Evolutionary conservation across 2,113 vertebrate genomes (phyloP), one percentile per base, ranked within the genome.

Genomic region (Varanus salvator): DNA sequence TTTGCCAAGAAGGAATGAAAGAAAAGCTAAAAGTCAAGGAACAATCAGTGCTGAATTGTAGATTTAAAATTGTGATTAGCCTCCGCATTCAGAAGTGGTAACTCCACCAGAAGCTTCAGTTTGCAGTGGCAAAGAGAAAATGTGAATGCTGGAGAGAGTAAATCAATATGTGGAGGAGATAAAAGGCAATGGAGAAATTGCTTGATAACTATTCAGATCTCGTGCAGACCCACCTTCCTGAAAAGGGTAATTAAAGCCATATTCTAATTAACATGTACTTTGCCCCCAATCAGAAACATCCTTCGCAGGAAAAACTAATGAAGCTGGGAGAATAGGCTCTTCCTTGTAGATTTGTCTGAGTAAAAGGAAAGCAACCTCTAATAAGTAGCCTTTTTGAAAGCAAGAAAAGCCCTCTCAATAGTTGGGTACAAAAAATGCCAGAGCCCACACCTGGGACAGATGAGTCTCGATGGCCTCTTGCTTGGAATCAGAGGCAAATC

Each of bases 181-280:
- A 86, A 92, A 93, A 91, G 44, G 86, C 77, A 89, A 34, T 64
- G 0, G 50, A 93, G 87, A 81, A 90, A 90, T 29, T 11, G 80
- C 17, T 57, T 34, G 60, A 17, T 93, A 86, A 92, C 91, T 90
- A 92, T 85, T 72, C 50, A 0, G 5, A 54, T 90, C 92, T 87
- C 89, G 72, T 82, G 57, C 31, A 44, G 12, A 25, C 80, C 89
- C 84, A 48, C 27, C 75, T 78, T 78, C 76, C 78, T 84, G 88
- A 89, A 93, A 86, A 89, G 89, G 90, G 93, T 94, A 95, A 92
- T 95, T 95, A 95, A 93, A 93, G 82, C 89, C 3, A 8, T 14
- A 74, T 82, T 80, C 72, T 94, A 93, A 94, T 95, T 93, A 92
- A 93, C 6, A 80, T 71, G 23, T 64, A 80, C 87, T 83, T 93